Conservation (phyloP, 2,888 invertebrate species). For the Calliopum simillimum region DNA sequence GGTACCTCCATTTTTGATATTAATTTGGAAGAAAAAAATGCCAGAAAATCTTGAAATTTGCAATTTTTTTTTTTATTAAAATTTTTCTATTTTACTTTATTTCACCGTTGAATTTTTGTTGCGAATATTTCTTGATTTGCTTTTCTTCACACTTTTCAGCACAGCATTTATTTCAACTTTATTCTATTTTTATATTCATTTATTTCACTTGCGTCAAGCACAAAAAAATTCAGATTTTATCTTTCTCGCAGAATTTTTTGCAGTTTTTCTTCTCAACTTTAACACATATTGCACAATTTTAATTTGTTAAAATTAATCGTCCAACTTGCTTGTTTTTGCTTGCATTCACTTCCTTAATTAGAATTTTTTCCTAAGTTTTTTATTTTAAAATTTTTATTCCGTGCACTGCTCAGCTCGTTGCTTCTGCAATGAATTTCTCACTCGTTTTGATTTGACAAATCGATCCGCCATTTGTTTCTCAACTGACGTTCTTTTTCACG, state of each 20-base stretch:
- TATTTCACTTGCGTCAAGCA: conserved; percentile 12
- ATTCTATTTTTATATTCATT: not conserved
- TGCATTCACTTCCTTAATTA: not conserved
- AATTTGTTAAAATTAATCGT: not conserved
- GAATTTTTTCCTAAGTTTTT: not conserved
- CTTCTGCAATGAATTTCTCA: conserved; percentile 14
- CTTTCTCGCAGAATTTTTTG: no score
- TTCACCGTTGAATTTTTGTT: not conserved
- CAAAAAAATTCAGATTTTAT: no score
- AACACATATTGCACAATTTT: not conserved
- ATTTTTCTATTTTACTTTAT: not conserved
- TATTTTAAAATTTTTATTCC: conserved; percentile 3
- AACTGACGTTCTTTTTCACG: conserved; percentile 22
- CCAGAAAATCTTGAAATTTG: not conserved
- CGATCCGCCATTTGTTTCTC: conserved; percentile 35
- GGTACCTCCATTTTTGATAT: no score
- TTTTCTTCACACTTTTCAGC: not conserved
- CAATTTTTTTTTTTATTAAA: not conserved
- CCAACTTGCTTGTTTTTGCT: not conserved
- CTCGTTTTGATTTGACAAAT: conserved; percentile 27
- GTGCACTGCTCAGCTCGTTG: not conserved
- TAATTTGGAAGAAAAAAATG: no score
- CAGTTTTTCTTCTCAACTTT: no score
- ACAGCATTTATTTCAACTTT: not conserved
- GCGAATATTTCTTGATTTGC: not conserved